These are phyloP conservation scores for Chiloscyllium punctatum DNA, from an alignment of 2,797 vertebrate species.

Conservation along the genomic window DNA sequence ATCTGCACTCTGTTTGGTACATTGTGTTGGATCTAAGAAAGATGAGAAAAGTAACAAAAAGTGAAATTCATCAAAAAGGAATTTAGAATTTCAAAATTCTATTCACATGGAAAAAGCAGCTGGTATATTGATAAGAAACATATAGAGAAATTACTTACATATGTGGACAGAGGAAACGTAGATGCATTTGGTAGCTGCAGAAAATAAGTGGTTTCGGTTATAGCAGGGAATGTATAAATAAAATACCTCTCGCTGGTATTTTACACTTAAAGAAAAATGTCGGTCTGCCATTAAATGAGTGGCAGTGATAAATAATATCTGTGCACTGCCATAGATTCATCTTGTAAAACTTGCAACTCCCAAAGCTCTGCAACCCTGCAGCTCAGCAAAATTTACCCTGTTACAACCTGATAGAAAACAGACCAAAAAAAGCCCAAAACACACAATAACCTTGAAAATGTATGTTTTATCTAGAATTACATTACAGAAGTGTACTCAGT, in stretches of 20 bases:
- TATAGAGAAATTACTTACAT: neutral
- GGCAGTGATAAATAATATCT: slow-evolving; percentile 76
- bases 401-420: slow-evolving; percentile 9
- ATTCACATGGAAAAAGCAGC: neutral
- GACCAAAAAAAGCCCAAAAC: neutral
- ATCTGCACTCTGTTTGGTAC: neutral
- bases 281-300: slow-evolving; percentile 71
- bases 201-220: slow-evolving; percentile 78
- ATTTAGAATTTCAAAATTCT: neutral
- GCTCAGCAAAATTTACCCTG: neutral
- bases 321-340: slow-evolving; percentile 73
- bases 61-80: neutral
- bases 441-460: neutral
- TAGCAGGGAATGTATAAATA: slow-evolving; percentile 76
- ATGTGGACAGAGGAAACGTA: neutral
- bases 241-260: slow-evolving; percentile 79
- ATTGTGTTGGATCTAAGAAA: neutral
- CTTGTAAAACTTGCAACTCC: slow-evolving; percentile 53
- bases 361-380: slow-evolving; percentile 42
- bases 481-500: neutral
- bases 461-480: slow-evolving; percentile 3
- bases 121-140: neutral
- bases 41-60: neutral
- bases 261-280: slow-evolving; percentile 74
- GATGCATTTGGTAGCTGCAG: slow-evolving; percentile 65